Conservation (phyloP, 1,140 invertebrate genomes). For the Charaxes varanes region DNA sequence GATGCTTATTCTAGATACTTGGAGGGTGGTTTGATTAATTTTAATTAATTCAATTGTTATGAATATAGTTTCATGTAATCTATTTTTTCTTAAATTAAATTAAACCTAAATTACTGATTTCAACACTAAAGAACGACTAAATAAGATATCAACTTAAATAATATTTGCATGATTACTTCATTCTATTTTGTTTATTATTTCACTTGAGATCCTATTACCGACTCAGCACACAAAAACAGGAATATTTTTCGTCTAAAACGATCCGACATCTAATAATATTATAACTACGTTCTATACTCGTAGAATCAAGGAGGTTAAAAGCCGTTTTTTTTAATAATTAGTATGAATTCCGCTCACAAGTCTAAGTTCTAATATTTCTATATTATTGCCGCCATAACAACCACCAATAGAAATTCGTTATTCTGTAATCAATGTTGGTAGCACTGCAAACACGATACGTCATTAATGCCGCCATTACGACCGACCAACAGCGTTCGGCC, state of each 20-base stretch:
- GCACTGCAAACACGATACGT: no score
- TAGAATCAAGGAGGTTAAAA: no score
- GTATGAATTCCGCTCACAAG: no score
- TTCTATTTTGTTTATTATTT: constrained; percentile 66
- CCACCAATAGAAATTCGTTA: no score
- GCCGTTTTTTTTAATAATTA: no score
- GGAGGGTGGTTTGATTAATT: constrained; percentile 52
- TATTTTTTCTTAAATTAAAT: no score
- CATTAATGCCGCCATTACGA: no score
- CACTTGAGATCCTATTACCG: constrained; percentile 58
- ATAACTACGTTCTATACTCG: constrained; percentile 27
- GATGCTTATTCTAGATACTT: constrained; percentile 48
- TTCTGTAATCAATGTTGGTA: no score
- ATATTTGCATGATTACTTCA: constrained; percentile 56
- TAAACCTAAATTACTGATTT: no score
- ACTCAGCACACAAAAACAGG: constrained; percentile 63
- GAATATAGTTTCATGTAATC: constrained; percentile 1
- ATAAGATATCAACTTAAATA: constrained; percentile 41
- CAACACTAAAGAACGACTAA: constrained; percentile 9
- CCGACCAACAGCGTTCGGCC: no score
- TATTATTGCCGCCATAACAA: no score
- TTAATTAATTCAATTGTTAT: constrained; percentile 7
- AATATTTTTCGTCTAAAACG: constrained; percentile 22
- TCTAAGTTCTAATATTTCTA: no score
- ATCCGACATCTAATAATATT: constrained; percentile 11